Percentiles rank a stretch among this genome's conserved stretches.
These are phyloP conservation scores for Noctua fimbriata DNA, from an alignment of 2,888 invertebrate genomes.

Conservation along the genomic window DNA sequence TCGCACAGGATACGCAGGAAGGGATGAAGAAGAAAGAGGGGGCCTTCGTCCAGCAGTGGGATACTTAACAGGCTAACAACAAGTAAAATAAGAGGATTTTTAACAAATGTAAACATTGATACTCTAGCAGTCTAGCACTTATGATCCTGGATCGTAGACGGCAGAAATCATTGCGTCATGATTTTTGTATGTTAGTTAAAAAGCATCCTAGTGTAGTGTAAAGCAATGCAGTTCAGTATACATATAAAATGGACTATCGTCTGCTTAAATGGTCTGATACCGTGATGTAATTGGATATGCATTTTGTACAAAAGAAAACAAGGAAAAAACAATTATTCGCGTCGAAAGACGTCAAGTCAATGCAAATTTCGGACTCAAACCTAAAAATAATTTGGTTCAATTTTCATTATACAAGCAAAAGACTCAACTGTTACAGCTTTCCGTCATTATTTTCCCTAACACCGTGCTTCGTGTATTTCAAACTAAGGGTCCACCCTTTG, in stretches of 20 bases:
- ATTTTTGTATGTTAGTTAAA: background rate
- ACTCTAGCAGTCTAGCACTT: background rate
- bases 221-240: background rate
- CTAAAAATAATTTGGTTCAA: background rate
- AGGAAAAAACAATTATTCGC: background rate
- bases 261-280: background rate
- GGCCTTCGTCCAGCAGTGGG: background rate
- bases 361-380: background rate
- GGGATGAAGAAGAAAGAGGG: background rate
- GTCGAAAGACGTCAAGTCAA: background rate
- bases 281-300: background rate
- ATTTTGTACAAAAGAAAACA: background rate
- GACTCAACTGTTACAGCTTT: conserved; percentile 8
- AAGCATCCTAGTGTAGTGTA: background rate
- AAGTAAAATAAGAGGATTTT: background rate
- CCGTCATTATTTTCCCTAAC: conserved; percentile 38
- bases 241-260: background rate
- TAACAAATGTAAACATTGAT: background rate
- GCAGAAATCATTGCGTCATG: background rate
- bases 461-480: conserved; percentile 40
- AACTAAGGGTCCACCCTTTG: conserved; percentile 62
- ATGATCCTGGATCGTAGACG: background rate
- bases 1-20: no score
- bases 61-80: background rate
- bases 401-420: conserved; percentile 9